phyloP scores from a whole-genome alignment of 2,888 invertebrate species.

The Clostera curtula region DNA sequence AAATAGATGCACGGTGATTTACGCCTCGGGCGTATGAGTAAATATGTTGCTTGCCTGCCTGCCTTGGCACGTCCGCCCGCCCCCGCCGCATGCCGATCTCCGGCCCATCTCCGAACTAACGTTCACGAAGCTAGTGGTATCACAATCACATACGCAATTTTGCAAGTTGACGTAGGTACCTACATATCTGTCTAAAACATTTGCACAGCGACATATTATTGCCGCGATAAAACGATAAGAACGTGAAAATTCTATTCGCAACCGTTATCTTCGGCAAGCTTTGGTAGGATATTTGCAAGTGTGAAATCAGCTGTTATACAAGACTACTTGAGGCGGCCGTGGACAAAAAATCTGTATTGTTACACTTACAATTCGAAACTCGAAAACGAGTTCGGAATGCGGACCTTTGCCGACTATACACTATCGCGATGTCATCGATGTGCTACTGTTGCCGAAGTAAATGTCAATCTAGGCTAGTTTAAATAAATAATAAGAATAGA shows the following conservation, averaged over 20 bases:
- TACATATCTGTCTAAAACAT: no score
- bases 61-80: slow-evolving; percentile 70
- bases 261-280: no score
- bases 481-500: no score
- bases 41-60: slow-evolving; percentile 67
- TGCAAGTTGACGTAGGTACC: slow-evolving; percentile 2
- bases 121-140: slow-evolving; percentile 19
- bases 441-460: no score
- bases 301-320: slow-evolving; percentile 13
- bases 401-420: slow-evolving; percentile 13
- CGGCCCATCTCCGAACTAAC: slow-evolving; percentile 31
- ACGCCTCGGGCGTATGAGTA: slow-evolving; percentile 71
- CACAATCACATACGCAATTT: slow-evolving; percentile 9
- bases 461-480: no score
- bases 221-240: no score
- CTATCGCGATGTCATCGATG: slow-evolving; percentile 1
- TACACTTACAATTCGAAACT: slow-evolving; percentile 15
- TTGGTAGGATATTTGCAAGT: background rate
- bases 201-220: no score
- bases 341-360: slow-evolving; percentile 8
- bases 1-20: slow-evolving; percentile 74
- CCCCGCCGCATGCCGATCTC: slow-evolving; percentile 51
- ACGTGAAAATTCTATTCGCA: no score
- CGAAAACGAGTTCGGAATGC: slow-evolving; percentile 17
- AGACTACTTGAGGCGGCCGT: slow-evolving; percentile 5